A percentile compares a stretch with the other conserved stretches of the same genome.
Evolutionary conservation across 2,888 invertebrate species (phyloP).

Genomic region (Microplitis deprimator): DNA sequence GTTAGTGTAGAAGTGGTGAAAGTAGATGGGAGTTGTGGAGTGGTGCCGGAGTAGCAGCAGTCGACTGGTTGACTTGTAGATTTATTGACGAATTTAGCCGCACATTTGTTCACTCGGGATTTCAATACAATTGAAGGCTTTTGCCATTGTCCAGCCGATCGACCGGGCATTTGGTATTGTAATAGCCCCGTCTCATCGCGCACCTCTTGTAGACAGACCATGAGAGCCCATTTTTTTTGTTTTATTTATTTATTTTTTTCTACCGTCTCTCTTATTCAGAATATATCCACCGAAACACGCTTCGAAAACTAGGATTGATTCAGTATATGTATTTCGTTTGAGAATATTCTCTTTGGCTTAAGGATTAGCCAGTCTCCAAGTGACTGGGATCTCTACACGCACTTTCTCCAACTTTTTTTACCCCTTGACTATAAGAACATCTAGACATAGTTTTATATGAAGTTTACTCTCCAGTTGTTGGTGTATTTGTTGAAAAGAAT

Average conservation of each 20-base stretch:
- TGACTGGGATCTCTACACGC: constrained; percentile 29
- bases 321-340: constrained; percentile 34
- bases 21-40: constrained; percentile 30
- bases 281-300: constrained; percentile 5
- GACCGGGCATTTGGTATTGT: constrained; percentile 61
- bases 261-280: constrained; percentile 25
- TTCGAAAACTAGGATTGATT: constrained; percentile 28
- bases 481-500: constrained; percentile 39
- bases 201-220: constrained; percentile 39
- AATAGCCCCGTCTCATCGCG: constrained; percentile 54
- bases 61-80: constrained; percentile 62
- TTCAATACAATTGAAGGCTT: constrained; percentile 67
- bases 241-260: constrained; percentile 7
- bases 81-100: constrained; percentile 67
- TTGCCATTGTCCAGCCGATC: constrained; percentile 57
- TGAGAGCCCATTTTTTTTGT: constrained; percentile 10
- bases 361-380: constrained; percentile 38
- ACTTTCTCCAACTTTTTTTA: neutral
- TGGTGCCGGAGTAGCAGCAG: neutral
- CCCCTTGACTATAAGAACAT: no score
- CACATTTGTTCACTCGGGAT: constrained; percentile 64
- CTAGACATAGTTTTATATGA: no score
- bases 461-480: neutral
- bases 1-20: constrained; percentile 10
- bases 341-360: constrained; percentile 29